Evolutionary conservation across 1,140 invertebrate genomes (phyloP), one percentile per base, ranked within the genome.

Genomic region (Cylas formicarius): DNA sequence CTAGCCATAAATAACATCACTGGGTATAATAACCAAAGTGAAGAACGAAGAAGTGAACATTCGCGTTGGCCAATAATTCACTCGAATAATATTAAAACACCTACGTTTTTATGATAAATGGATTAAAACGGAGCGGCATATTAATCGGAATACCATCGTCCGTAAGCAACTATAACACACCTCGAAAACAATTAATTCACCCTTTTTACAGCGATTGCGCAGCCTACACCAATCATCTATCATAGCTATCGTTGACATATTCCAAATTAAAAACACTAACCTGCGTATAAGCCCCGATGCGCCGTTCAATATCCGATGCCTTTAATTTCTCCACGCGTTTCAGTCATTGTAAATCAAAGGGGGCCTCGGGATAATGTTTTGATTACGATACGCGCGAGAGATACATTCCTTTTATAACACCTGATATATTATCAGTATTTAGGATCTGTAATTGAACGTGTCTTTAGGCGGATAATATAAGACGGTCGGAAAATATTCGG

Each of bases 181-280:
- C 60, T 62, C 54, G 50, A 58, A 62, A 62, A 62, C 58, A 60
- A 62, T 62, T 62, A 62, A 62, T 62, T 62, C 60, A 22, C 44
- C 48, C 53, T 59, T 62, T 62, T 60, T 58, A 53, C 55, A 49
- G 46, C 49, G 55, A 56, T 59, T 40, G 46, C 44, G 37, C 58
- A 41, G 53, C 61, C 62, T 56, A 64, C 60, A 55, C 60, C 55
- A 50, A 61, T 64, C 60, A 64, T 64, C 60, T 62, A 64, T 64
- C 62, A 62, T 59, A 41, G 44, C 50, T 57, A 64, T 64, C 58
- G 62, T 62, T 64, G 62, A 64, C 62, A 61, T 53, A 56, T 62
- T 60, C 57, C 45, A 64, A 64, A 64, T 64, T 64, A 64, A 64
- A 64, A 64, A 59, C 58, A 55, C 55, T 55, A 53, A 54, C 55